Evolutionary conservation across 1,140 invertebrate genomes (phyloP), one percentile per base, ranked within the genome.

Genomic region (Rhagoletis pomonella): DNA sequence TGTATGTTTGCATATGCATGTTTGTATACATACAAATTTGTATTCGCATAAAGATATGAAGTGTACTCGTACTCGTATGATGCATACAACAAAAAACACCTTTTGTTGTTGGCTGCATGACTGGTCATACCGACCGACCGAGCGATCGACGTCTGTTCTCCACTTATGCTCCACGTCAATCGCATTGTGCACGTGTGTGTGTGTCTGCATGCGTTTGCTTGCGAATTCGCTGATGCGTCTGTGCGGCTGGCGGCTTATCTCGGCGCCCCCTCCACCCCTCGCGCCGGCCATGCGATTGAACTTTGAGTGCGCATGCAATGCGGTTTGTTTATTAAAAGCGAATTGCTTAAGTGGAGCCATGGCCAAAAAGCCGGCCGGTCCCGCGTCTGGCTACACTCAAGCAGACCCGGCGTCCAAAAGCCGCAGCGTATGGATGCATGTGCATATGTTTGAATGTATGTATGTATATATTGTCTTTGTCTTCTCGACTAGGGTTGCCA

Each of bases 371-470:
- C 73, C 73, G 73, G 73, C 73, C 73, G 73, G n/a, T 55, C 7
- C 73, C 73, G 44, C 73, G 44, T 50, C 73, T 47, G 69, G 44
- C 69, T 44, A 10, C 29, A 29, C 47, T 55, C 47, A 81, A 14
- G 47, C 73, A 81, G 73, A 81, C 73, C 73, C 73, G 73, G 73
- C 73, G 73, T 81, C 73, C 73, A 81, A 81, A 81, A 81, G 3
- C 47, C 17, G 47, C 47, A 81, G 17, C 47, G 42, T 29, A 29
- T 29, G 9, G 4, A 12, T 9, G 10, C 17, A 17, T 64, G 62
- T 64, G 17, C 62, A 64, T 17, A 17, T 64, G 62, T 59, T 7
- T 59, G 58, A 7, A 59, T 6, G 12, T 7, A 59, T 6, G 12
- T 7, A 59, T 12, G 29, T 29, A 29, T 29, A 29, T 29, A 29